Conservation (phyloP, 2,888 invertebrate species). For the Stenodera caucasica region DNA sequence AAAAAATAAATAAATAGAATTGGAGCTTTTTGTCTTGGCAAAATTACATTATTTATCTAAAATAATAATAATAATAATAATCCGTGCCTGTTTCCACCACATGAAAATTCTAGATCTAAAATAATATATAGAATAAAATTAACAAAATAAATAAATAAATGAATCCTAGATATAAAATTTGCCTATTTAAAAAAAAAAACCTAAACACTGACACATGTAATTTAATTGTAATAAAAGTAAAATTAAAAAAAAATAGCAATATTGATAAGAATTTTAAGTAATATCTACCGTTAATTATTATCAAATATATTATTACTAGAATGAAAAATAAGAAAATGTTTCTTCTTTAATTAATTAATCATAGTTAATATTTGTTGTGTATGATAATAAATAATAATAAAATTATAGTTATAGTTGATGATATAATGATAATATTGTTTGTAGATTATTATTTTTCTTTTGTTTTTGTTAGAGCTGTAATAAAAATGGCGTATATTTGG, state of each 20-base stretch:
- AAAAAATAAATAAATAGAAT: background rate
- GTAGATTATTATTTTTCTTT: conserved; percentile 48
- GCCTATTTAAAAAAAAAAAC: conserved; percentile 15
- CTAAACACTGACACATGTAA: conserved; percentile 25
- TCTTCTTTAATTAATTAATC: background rate
- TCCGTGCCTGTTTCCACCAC: conserved; percentile 39
- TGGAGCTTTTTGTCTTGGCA: too few species aligned
- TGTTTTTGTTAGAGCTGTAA: conserved; percentile 56
- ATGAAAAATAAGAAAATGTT: too few species aligned
- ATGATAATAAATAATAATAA: conserved; percentile 8
- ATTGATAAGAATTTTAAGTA: conserved; percentile 25
- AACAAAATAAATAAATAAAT: background rate
- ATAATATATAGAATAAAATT: conserved; percentile 9
- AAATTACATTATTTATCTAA: too few species aligned
- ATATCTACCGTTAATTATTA: conserved; percentile 24
- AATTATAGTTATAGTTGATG: conserved; percentile 31
- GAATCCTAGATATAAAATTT: conserved; percentile 9
- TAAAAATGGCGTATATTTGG: conserved; percentile 59
- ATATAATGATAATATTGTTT: conserved; percentile 47
- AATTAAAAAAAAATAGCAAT: conserved; percentile 29
- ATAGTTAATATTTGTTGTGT: conserved; percentile 4
- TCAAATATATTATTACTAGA: too few species aligned
- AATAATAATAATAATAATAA: background rate
- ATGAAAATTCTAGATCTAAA: conserved; percentile 7
- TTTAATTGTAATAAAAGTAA: conserved; percentile 7